These are phyloP conservation scores for Halcyon badia DNA, from an alignment of 2,797 vertebrate genomes.

Conservation along the genomic window DNA sequence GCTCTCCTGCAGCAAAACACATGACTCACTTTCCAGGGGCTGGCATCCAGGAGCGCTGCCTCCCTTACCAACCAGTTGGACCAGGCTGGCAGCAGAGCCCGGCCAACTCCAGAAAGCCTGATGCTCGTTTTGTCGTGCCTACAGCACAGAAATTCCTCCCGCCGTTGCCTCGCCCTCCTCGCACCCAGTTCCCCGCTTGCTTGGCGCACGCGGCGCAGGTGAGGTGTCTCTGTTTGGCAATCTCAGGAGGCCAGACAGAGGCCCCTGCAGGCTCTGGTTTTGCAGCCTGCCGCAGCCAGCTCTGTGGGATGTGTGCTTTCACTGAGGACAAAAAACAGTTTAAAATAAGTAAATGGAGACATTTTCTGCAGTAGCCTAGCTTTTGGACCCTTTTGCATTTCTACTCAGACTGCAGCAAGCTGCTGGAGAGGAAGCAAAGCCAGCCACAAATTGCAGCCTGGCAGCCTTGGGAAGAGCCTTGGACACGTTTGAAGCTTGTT, in stretches of 20 bases:
- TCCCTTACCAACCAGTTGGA: not conserved
- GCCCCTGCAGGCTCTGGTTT: constrained; percentile 44
- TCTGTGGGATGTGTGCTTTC: not conserved
- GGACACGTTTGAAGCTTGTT: not conserved
- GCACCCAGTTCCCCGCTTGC: rapidly evolving
- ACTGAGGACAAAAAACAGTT: not conserved
- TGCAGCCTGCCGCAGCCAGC: not conserved
- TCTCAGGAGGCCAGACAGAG: constrained; percentile 11
- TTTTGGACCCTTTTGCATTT: not conserved
- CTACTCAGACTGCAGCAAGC: not conserved
- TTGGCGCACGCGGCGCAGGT: not conserved
- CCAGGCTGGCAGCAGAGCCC: not conserved
- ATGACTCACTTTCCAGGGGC: constrained; percentile 8
- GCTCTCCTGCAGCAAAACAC: not conserved
- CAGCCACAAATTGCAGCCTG: constrained; percentile 36
- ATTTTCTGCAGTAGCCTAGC: not conserved
- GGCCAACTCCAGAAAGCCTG: not conserved
- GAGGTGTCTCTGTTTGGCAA: constrained; percentile 36
- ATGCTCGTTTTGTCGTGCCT: constrained; percentile 34
- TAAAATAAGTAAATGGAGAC: not conserved
- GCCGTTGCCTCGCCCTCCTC: not conserved
- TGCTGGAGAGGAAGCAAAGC: not conserved
- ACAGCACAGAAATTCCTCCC: constrained; percentile 21
- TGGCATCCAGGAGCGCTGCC: not conserved
- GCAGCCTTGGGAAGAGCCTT: not conserved